Evolutionary conservation across 1,140 invertebrate species (phyloP).

Genomic region (Yoshiicerus persimilis): DNA sequence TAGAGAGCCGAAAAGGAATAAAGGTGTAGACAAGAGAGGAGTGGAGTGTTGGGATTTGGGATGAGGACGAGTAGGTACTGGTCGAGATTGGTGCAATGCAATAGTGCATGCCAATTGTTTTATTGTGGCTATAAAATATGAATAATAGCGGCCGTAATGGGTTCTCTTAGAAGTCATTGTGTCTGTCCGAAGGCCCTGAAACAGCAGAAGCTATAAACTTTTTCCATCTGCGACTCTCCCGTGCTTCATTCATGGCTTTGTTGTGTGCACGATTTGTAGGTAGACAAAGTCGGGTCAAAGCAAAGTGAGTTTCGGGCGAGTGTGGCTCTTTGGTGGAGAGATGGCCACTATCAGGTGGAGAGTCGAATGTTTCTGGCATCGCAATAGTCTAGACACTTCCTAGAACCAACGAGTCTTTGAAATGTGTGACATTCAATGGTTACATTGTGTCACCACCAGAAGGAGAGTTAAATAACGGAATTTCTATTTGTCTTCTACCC

Average conservation of each 20-base stretch:
- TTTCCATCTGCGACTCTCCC: not conserved
- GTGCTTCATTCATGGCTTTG: no score
- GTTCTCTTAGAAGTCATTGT: not conserved
- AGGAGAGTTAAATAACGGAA: not conserved
- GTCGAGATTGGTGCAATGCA: no score
- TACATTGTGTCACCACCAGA: not conserved
- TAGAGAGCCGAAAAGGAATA: no score
- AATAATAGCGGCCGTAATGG: not conserved
- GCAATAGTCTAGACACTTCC: not conserved
- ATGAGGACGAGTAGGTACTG: no score
- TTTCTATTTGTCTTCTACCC: not conserved
- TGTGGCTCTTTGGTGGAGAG: not conserved
- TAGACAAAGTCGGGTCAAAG: not conserved
- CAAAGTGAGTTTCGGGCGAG: not conserved
- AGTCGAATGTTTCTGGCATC: not conserved
- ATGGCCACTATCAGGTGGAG: not conserved
- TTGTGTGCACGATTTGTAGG: no score
- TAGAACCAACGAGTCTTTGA: not conserved
- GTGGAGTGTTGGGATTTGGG: not conserved
- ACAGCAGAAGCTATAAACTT: not conserved
- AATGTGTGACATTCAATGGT: not conserved
- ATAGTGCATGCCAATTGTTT: not conserved
- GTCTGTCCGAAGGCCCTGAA: no score
- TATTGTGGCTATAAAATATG: not conserved
- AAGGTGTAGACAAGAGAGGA: not conserved